These are phyloP conservation scores for Metallyticus violacea DNA, from an alignment of 2,888 invertebrate genomes.

Conservation along the genomic window DNA sequence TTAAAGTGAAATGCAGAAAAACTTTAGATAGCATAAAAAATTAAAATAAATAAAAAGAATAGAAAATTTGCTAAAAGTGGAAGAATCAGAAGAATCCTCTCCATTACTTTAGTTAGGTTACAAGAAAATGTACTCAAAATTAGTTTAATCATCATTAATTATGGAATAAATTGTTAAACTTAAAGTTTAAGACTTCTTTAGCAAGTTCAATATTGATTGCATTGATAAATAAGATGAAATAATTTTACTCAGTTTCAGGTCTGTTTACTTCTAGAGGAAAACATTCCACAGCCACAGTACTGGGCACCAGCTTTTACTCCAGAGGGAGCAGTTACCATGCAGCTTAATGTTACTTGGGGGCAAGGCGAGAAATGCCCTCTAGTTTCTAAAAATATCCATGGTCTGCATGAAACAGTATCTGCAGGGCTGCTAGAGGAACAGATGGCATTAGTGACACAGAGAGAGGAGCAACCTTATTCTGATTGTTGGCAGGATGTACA, in stretches of 20 bases:
- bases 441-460: constrained; percentile 33
- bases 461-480: constrained; percentile 30
- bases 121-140: no score
- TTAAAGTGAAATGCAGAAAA: no score
- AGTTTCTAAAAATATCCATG: not conserved
- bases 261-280: not conserved
- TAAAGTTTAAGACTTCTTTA: no score
- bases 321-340: not conserved
- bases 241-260: not conserved
- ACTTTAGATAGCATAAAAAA: no score
- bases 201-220: no score
- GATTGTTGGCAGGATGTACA: constrained; percentile 1
- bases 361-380: not conserved
- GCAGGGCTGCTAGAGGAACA: constrained; percentile 35
- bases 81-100: no score
- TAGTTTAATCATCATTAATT: no score
- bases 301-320: not conserved
- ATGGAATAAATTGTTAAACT: no score
- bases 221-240: no score
- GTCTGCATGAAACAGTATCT: not conserved
- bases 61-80: no score
- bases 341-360: not conserved
- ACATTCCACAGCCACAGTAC: not conserved
- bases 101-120: no score
- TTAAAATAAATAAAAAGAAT: no score